Conservation (phyloP, 92 coral and sea anemone species). For the Porites evermanni region DNA sequence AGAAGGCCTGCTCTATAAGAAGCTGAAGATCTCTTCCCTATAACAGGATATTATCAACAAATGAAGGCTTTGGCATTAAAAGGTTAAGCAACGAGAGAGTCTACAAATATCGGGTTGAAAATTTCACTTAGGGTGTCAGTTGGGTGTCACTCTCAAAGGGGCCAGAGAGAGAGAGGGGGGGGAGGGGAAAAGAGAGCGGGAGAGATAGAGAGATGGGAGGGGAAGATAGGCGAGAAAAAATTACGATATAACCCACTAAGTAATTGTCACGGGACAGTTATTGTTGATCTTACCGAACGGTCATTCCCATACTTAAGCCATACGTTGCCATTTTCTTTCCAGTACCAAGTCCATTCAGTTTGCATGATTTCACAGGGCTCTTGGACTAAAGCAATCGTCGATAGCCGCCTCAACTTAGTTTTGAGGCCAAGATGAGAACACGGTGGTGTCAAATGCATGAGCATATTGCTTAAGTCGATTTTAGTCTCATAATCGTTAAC, state of each 20-base stretch:
- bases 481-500: not conserved
- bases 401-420: not conserved
- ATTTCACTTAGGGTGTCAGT: too few species aligned
- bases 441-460: not conserved
- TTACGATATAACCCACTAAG: too few species aligned
- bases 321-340: slow-evolving; percentile 9
- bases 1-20: slow-evolving; percentile 10
- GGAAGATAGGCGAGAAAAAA: too few species aligned
- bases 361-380: not conserved
- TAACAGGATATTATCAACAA: not conserved
- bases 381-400: not conserved
- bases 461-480: slow-evolving; percentile 3
- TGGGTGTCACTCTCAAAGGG: too few species aligned
- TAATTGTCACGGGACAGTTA: too few species aligned
- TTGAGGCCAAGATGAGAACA: not conserved
- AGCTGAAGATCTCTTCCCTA: slow-evolving; percentile 9
- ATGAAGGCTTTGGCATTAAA: too few species aligned
- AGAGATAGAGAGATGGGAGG: too few species aligned
- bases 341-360: slow-evolving; percentile 34
- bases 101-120: too few species aligned
- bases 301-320: slow-evolving; percentile 13
- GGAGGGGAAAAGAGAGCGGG: too few species aligned
- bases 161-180: too few species aligned
- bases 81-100: too few species aligned
- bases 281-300: not conserved